phyloP scores from a whole-genome alignment of 2,888 invertebrate species.

The Drosophila rubida region DNA sequence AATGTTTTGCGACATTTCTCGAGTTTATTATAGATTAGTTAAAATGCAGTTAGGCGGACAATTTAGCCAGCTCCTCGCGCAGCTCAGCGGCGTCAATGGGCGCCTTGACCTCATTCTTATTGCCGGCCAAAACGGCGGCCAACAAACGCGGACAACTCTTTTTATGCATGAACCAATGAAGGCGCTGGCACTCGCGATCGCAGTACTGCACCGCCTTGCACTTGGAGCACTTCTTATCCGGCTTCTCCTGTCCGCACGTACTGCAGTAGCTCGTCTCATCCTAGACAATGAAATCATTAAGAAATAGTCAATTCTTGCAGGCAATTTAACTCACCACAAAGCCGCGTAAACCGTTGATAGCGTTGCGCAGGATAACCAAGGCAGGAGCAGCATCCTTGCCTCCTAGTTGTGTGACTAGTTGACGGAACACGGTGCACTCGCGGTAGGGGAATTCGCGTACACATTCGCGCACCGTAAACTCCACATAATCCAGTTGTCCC shows the following conservation, averaged over 20 bases:
- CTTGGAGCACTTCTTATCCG: conserved; percentile 96
- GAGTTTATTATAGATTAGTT: conserved; percentile 33
- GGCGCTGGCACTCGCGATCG: conserved; percentile 95
- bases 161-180: conserved; percentile 97
- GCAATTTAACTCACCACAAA: conserved; percentile 86
- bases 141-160: conserved; percentile 91
- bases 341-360: conserved; percentile 95
- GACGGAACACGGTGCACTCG: conserved; percentile 95
- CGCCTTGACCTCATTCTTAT: conserved; percentile 62
- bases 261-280: conserved; percentile 90
- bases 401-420: conserved; percentile 90
- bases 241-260: conserved; percentile 95
- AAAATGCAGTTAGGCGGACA: conserved; percentile 53
- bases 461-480: conserved; percentile 92
- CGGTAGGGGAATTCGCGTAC: conserved; percentile 95
- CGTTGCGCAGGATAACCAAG: conserved; percentile 90
- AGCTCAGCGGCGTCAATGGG: conserved; percentile 74
- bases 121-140: conserved; percentile 81
- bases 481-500: conserved; percentile 89
- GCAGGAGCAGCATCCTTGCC: conserved; percentile 90
- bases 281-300: conserved; percentile 32
- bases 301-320: neutral
- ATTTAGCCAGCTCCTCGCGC: conserved; percentile 72
- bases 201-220: conserved; percentile 98
- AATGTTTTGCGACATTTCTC: conserved; percentile 4